phyloP scores from a whole-genome alignment of 2,888 invertebrate species.

The Torymus texanus region DNA sequence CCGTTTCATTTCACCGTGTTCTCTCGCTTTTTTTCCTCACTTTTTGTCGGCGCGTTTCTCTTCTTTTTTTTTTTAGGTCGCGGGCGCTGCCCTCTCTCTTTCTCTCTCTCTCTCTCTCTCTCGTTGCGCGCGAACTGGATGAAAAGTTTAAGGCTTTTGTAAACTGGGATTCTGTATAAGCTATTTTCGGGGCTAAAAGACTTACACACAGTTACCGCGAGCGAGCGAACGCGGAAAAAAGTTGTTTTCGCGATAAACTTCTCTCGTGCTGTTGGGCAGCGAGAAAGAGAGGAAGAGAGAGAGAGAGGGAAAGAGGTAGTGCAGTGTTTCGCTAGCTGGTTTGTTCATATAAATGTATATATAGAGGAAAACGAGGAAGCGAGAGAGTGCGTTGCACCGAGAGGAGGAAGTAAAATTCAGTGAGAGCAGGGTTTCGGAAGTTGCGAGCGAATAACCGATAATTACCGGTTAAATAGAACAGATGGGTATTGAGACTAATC shows the following conservation, averaged over 20 bases:
- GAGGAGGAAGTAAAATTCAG: no score
- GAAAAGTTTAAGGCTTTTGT: constrained; percentile 52
- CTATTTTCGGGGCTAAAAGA: constrained; percentile 52
- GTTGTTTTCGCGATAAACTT: constrained; percentile 40
- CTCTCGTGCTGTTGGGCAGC: background rate
- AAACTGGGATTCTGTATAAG: constrained; percentile 47
- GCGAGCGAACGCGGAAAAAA: constrained; percentile 27
- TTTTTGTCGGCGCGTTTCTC: constrained; percentile 2
- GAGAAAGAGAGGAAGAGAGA: no score
- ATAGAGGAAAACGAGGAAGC: no score
- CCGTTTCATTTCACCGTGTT: constrained; percentile 6
- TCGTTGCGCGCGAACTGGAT: constrained; percentile 32
- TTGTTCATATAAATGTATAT: constrained; percentile 5
- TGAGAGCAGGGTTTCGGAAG: background rate
- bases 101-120: background rate
- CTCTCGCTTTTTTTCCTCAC: background rate
- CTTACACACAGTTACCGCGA: constrained; percentile 39
- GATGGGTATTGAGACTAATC: no score
- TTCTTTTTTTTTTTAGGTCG: no score
- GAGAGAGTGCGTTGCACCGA: no score
- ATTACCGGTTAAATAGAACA: constrained; percentile 4
- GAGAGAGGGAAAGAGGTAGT: background rate
- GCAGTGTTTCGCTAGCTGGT: background rate
- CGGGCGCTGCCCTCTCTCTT: background rate
- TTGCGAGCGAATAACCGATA: background rate